Evolutionary conservation across 2,888 invertebrate genomes (phyloP).

Genomic region (Sinelater perroti): DNA sequence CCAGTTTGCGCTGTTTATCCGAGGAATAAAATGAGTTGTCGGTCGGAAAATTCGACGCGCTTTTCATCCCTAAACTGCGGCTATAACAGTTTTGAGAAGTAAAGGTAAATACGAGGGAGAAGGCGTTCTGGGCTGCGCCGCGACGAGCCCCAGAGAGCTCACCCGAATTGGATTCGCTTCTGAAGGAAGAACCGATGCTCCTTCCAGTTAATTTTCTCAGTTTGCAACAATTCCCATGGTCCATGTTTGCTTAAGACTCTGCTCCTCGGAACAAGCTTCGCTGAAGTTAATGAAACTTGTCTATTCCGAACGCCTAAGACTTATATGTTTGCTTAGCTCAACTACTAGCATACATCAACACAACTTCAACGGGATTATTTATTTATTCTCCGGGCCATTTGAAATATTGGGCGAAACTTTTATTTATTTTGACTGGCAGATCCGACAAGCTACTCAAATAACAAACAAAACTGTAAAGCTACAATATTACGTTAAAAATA

Average conservation of each 20-base stretch:
- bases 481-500: too few species aligned
- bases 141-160: constrained; percentile 11
- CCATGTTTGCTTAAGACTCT: constrained; percentile 29
- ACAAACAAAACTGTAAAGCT: too few species aligned
- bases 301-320: constrained; percentile 18
- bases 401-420: too few species aligned
- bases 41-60: not conserved
- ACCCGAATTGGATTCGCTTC: constrained; percentile 23
- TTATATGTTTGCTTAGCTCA: constrained; percentile 21
- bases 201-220: constrained; percentile 26
- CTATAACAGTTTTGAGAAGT: constrained; percentile 12
- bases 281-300: constrained; percentile 26
- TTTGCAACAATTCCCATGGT: constrained; percentile 29
- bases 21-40: constrained; percentile 12
- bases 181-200: constrained; percentile 22
- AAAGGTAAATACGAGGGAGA: constrained; percentile 13
- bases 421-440: too few species aligned
- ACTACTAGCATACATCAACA: constrained; percentile 21
- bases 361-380: constrained; percentile 10
- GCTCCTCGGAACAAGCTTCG: constrained; percentile 14
- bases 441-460: too few species aligned
- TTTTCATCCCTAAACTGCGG: constrained; percentile 5
- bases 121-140: constrained; percentile 8
- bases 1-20: constrained; percentile 3
- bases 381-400: too few species aligned